phyloP scores from a whole-genome alignment of 2,888 invertebrate species.

The Cephus runcator region DNA sequence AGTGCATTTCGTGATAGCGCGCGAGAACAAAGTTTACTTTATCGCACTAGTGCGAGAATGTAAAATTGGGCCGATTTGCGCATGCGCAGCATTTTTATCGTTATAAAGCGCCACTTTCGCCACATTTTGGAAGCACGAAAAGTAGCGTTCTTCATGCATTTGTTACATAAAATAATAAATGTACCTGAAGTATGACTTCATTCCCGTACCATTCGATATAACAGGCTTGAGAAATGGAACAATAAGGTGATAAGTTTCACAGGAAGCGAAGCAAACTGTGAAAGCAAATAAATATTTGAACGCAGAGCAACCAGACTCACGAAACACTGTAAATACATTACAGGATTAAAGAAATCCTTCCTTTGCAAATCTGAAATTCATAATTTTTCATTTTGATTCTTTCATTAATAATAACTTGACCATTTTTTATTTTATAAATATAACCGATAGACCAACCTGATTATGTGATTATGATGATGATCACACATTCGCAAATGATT shows the following conservation, averaged over 20 bases:
- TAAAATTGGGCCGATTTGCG: too few relatives aligned
- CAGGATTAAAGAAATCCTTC: constrained; percentile 20
- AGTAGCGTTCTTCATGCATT: too few relatives aligned
- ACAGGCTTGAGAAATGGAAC: constrained; percentile 23
- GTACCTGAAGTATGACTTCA: constrained; percentile 30
- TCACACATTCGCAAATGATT: constrained; percentile 1
- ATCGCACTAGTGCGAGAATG: too few relatives aligned
- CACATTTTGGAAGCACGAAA: too few relatives aligned
- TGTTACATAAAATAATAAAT: too few relatives aligned
- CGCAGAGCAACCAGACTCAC: constrained; percentile 27
- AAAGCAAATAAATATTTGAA: constrained; percentile 28
- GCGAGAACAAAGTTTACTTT: too few relatives aligned
- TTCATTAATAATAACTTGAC: too few relatives aligned
- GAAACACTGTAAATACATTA: constrained; percentile 27
- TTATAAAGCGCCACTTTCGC: too few relatives aligned
- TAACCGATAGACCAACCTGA: constrained; percentile 12
- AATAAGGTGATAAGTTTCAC: constrained; percentile 16
- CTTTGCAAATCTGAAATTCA: constrained; percentile 12
- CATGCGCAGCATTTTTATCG: too few relatives aligned
- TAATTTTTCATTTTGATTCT: too few relatives aligned
- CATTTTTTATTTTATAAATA: neutral
- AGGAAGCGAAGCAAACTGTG: constrained; percentile 9
- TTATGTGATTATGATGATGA: constrained; percentile 19
- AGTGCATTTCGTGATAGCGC: too few relatives aligned
- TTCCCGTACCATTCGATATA: constrained; percentile 36